phyloP scores from a whole-genome alignment of 2,797 vertebrate species.

The Mycteria americana region DNA sequence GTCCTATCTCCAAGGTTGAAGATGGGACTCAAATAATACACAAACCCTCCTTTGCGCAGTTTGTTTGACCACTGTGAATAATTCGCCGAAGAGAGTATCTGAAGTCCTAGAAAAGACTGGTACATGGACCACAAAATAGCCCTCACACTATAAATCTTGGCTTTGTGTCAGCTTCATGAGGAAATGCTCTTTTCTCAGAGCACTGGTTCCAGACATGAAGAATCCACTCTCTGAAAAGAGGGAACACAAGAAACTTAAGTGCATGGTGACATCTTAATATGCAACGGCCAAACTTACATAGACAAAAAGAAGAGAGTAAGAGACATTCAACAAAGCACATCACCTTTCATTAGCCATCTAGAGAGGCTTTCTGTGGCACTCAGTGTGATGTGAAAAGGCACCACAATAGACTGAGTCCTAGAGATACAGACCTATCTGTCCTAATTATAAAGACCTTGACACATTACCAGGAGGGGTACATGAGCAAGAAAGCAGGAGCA shows the following conservation, averaged over 20 bases:
- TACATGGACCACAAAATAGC: not conserved
- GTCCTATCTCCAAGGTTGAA: not conserved
- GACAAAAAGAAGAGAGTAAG: not conserved
- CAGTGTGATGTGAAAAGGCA: not conserved
- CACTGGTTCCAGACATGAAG: not conserved
- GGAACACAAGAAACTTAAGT: not conserved
- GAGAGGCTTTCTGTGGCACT: not conserved
- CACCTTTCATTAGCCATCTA: not conserved
- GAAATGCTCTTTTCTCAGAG: not conserved
- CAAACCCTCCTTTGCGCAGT: not conserved
- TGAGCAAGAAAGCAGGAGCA: not conserved
- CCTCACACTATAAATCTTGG: not conserved
- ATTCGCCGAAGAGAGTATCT: not conserved
- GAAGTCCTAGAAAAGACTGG: not conserved
- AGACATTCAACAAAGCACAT: not conserved
- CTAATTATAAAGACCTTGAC: not conserved
- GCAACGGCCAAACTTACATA: not conserved
- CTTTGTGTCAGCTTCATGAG: not conserved
- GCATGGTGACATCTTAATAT: too few relatives aligned
- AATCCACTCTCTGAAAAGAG: not conserved
- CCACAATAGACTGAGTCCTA: not conserved
- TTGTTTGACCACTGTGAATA: not conserved
- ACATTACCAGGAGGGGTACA: not conserved
- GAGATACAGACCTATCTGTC: not conserved
- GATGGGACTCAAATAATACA: not conserved